Base-by-base conservation (phyloP, 2,797 vertebrate species). In the Limosa lapponica region DNA sequence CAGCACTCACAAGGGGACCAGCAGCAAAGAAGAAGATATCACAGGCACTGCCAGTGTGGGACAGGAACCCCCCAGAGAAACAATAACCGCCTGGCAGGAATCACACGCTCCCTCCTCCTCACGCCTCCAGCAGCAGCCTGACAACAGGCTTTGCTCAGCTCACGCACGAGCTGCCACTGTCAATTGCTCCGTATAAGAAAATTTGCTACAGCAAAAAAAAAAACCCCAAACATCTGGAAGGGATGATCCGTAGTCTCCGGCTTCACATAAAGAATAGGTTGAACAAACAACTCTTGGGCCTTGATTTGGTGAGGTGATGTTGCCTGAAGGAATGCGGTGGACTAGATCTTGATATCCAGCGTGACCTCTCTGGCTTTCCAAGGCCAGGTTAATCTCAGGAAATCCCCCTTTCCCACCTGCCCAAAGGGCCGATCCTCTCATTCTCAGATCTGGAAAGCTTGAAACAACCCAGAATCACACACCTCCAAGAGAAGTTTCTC, bases 101-200 rank as follows among this genome's bases (percentile, higher is more conserved):
- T 51, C 71, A 39, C 62, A 72, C 3, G 10, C 36, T 94, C 55
- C 62, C 65, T 93, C 88, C 64, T 88, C 88, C 65, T 80, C 82
- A 24, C n/a, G 12, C 82, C 55, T 82, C 93, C 85, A 32, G 16
- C 65, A 66, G 77, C 69, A 66, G 59, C 90, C 67, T 82, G 59
- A 72, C 87, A 84, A 55, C 82, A 52, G 2, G 2, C 73, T 78
- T 17, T 41, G 59, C 72, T 73, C 72, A 69, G 82, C 36, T 77
- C 61, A 17, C 13, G 64, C 25, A 11, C 71, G 46, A 70, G 79
- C 90, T 91, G 72, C 62, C 73, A 36, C 34, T 34, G 4, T 9
- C 55, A 82, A 27, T 11, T 43, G 79, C 46, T 57, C 55, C 32
- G n/a, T 11, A 55, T 51, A 51, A 70, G 51, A 82, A 66, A 14